Evolutionary conservation across 2,888 invertebrate genomes (phyloP), one percentile per base, ranked within the genome.

Genomic region (Beris chalybata): DNA sequence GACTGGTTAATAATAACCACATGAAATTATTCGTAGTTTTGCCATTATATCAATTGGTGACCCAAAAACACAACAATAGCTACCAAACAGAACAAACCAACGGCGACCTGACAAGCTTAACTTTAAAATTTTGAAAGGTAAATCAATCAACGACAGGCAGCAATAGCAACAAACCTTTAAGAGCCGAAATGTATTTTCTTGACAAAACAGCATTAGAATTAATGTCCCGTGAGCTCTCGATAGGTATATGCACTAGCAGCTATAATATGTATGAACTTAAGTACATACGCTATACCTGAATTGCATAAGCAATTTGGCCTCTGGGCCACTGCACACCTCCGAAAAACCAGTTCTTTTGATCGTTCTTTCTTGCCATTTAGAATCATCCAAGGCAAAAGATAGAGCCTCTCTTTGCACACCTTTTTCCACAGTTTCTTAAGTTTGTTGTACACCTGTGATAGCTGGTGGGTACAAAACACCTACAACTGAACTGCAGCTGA

Each of bases 391-490:
- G 57, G 29, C 44, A 22, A 29, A 45, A 45, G 45, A 43, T 29
- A 38, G 22, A 15, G 45, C 44, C 57, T 57, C 13, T 22, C 44
- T 57, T 57, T 53, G 7, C 29, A 45, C 22, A 45, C 45, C 45
- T 5, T 57, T 57, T 57, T 22, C 12, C n/a, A 13, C n/a, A 57
- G 57, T 12, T 57, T 22, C 22, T 57, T 57, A 29, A 30, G 29
- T 12, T 7, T 31, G 32, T 57, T 67, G 67, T 67, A 67, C 67
- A 67, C 67, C 66, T 66, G 66, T 56, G 66, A 63, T 63, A 63
- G 61, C 67, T 64, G 55, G 48, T 64, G 64, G 67, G 63, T 43
- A 52, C 61, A 63, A 67, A 63, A 64, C 67, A 56, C 67, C 67
- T 64, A 43, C 38, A 12, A 50, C 56, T 12, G 48, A 43, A 57